Evolutionary conservation across 2,113 vertebrate genomes (phyloP).

Genomic region (Emberiza fucata): DNA sequence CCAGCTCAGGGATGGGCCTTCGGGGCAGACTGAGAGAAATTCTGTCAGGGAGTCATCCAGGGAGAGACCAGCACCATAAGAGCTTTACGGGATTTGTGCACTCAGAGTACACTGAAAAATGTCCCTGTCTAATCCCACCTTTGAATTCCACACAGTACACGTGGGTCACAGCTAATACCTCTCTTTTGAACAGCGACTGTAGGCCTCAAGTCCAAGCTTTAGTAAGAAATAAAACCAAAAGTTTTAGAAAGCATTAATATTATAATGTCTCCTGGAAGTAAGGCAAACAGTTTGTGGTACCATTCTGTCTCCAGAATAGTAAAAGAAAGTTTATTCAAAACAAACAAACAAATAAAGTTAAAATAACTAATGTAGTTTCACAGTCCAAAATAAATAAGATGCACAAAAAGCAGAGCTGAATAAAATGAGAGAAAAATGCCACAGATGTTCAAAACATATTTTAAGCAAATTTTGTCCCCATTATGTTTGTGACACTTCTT

Average conservation of each 20-base stretch:
- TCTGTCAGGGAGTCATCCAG: background rate
- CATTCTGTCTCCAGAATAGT: background rate
- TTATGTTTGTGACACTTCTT: background rate
- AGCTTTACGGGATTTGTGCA: background rate
- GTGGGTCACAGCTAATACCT: background rate
- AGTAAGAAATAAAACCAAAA: background rate
- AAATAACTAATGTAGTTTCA: background rate
- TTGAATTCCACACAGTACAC: background rate
- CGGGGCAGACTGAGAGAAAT: background rate
- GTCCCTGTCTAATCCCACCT: background rate
- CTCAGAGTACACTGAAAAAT: background rate
- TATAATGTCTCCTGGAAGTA: background rate
- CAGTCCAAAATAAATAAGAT: slow-evolving; percentile 6
- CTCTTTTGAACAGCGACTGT: background rate
- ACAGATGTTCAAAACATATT: slow-evolving; percentile 10
- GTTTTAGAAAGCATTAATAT: background rate
- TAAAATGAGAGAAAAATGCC: background rate
- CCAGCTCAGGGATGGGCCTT: background rate
- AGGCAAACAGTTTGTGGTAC: background rate
- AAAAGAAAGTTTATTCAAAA: background rate
- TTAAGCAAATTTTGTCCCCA: slow-evolving; percentile 37
- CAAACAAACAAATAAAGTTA: background rate
- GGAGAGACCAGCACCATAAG: background rate
- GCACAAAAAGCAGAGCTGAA: background rate
- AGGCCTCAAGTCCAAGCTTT: background rate